Evolutionary conservation across 2,113 vertebrate species (phyloP), one percentile per base, ranked within the genome.

Genomic region (Pollachius pollachius): DNA sequence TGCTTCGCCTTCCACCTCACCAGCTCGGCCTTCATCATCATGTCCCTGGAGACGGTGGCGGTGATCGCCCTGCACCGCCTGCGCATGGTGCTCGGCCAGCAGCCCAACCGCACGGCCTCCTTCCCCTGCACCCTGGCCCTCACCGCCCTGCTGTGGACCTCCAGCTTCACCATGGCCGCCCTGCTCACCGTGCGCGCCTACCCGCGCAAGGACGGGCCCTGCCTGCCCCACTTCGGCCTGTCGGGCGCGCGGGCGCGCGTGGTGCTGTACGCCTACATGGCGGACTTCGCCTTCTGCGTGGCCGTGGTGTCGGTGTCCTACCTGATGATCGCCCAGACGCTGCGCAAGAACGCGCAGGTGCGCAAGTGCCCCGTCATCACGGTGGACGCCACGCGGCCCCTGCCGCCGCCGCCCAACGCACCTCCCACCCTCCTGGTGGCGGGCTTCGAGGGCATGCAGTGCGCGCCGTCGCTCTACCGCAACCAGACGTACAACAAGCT

Each of bases 1-100:
- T 99, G 97, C 88, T 97, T 97, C 59, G 88, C 95, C 71, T 98
- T 98, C 85, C 97, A 97, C 85, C 87, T 99, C 74, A 96, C 95
- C 83, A 95, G 95, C 70, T 95, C 94, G 0, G 96, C 95, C 65
- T 98, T 97, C 89, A 94, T 97, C 87, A 95, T 99, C 87, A 95
- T 99, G 95, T 99, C 97, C 0, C 92, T 99, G 73, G 95, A 99
- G 91, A 98, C 95, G 0, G 97, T 98, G 64, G 96, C 97, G 0
- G 95, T 94, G 66, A 99, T 99, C 0, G 97, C 97, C 3, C 89
- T 99, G 81, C 96, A 97, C 81, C 91, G 97, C 9, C 94, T 99
- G 23, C 93, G 94, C 48, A 94, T 97, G 96, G 97, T 98, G 52
- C 67, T 98, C 71, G 96, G 96, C n/a, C 94, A 93, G 85, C 96